Base-by-base conservation (phyloP, 2,113 vertebrate species). In the Melozone crissalis region DNA sequence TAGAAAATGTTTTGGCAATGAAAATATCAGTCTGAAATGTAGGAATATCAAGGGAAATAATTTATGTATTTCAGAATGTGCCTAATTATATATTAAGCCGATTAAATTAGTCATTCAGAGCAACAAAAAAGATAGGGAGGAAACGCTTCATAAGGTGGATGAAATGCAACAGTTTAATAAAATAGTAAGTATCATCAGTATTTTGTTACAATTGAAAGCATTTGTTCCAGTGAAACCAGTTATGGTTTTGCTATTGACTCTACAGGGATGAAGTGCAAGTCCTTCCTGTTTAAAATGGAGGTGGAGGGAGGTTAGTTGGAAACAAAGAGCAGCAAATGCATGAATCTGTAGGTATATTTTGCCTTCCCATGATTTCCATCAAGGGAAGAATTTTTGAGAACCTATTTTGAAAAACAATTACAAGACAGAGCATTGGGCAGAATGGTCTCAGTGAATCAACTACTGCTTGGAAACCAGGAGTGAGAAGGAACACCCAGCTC, bases 31-130 rank as follows among this genome's bases (percentile, higher is more conserved):
- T 84, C 57, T 75, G 67, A 52, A 84, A 96, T 73, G 18, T 67
- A 81, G 30, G 73, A 87, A 77, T 94, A 84, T 79, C 37, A 33
- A 90, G 55, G 24, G 57, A 93, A 87, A 69, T 65, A 90, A 79
- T 57, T 41, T 54, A 74, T 9, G 2, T 15, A 13, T 65, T 96
- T 93, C 82, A 94, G 19, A 78, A 39, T 51, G 30, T 73, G 41
- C 66, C 93, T 96, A 83, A 88, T 93, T 91, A 73, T 26, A 58
- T 62, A 47, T 95, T 89, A 71, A 90, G 46, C 21, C 74, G 75
- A 76, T 79, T 69, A 87, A 84, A n/a, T 76, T 86, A 82, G 77
- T 79, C 35, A 59, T 86, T 96, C 4, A 5, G 7, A 44, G 24
- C 41, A 95, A 87, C 15, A 71, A 55, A 61, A 87, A 76, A 16